Conservation (phyloP, 2,888 invertebrate species). For the Diarsia mendica region DNA sequence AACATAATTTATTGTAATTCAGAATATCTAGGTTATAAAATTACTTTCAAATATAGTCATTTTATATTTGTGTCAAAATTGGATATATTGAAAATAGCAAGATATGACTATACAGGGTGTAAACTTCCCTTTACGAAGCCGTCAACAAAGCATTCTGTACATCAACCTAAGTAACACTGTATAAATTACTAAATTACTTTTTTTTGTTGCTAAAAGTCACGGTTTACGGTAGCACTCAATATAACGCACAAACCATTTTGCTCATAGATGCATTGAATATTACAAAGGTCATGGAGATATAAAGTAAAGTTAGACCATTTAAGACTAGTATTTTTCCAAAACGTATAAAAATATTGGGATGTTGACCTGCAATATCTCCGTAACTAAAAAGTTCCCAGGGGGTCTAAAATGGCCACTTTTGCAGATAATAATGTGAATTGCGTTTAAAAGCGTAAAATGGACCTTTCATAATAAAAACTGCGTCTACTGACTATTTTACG, state of each 20-base stretch:
- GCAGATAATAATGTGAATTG: no score
- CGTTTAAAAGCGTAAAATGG: no score
- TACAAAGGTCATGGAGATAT: not conserved
- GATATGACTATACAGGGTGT: conserved; percentile 24
- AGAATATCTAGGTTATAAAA: conserved; percentile 29
- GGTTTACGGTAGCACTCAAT: not conserved
- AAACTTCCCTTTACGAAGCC: not conserved
- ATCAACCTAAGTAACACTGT: not conserved
- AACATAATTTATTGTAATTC: conserved; percentile 13
- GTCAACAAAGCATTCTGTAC: not conserved
- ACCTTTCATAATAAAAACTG: no score
- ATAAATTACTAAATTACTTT: not conserved
- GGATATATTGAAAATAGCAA: conserved; percentile 42
- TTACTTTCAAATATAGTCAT: conserved; percentile 31
- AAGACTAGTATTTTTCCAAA: not conserved
- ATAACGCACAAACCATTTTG: not conserved
- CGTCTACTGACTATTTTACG: no score
- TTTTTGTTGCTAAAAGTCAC: not conserved
- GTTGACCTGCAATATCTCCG: not conserved
- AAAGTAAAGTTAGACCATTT: not conserved
- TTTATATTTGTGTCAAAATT: conserved; percentile 46
- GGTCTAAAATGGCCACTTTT: no score
- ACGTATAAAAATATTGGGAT: not conserved
- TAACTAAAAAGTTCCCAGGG: not conserved
- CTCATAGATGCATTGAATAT: not conserved